phyloP scores from a whole-genome alignment of 2,113 vertebrate genomes.

The Upupa epops region DNA sequence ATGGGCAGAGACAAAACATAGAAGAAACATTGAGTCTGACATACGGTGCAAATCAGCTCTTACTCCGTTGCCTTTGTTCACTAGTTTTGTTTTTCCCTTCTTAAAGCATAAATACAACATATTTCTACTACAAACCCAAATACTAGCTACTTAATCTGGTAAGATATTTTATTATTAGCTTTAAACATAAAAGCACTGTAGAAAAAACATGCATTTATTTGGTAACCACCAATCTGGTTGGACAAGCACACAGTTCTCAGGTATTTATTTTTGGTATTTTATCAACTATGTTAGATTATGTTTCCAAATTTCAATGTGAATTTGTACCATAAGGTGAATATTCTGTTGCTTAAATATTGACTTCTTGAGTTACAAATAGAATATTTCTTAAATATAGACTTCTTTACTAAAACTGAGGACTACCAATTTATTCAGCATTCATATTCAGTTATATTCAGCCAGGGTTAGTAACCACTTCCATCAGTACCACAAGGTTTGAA shows the following conservation, averaged over 20 bases:
- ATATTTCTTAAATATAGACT: neutral
- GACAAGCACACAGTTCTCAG: neutral
- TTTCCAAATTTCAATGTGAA: neutral
- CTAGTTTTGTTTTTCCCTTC: neutral
- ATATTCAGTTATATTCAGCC: neutral
- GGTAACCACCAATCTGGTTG: neutral
- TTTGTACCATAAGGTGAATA: neutral
- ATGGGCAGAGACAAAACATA: neutral
- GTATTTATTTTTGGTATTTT: neutral
- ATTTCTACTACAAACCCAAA: neutral
- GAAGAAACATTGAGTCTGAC: neutral
- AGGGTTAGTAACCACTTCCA: neutral
- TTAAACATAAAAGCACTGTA: neutral
- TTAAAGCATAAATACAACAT: neutral
- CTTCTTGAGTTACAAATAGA: neutral
- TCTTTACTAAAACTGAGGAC: neutral
- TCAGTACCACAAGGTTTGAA: neutral
- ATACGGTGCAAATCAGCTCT: neutral
- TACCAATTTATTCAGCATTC: neutral
- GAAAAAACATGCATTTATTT: neutral
- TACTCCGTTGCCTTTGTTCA: neutral
- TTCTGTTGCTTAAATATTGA: neutral
- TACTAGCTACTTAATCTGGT: neutral
- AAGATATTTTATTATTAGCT: neutral
- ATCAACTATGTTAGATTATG: neutral